A percentile compares a stretch with the other conserved stretches of the same genome.
These are phyloP conservation scores for Uria lomvia DNA, from an alignment of 2,113 vertebrate genomes.

Conservation along the genomic window DNA sequence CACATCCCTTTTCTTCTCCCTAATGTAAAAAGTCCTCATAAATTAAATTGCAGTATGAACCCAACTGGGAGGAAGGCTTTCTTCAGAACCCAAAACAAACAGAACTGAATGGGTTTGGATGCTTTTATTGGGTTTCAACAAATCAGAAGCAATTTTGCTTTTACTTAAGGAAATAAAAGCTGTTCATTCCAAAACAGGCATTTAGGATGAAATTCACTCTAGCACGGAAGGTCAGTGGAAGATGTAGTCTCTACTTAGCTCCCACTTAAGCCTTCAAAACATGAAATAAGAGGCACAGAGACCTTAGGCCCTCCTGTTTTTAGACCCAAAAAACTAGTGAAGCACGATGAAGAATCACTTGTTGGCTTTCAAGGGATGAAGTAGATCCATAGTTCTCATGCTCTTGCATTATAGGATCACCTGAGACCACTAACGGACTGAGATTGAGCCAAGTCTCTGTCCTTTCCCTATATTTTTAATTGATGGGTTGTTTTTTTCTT, in stretches of 20 bases:
- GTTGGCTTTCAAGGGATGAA: neutral
- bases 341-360: neutral
- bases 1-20: slow-evolving; percentile 11
- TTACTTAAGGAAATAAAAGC: slow-evolving; percentile 26
- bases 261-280: neutral
- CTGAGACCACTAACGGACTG: neutral
- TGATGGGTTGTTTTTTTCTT: neutral
- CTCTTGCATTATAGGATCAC: neutral
- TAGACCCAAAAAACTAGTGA: neutral
- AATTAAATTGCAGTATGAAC: slow-evolving; percentile 48
- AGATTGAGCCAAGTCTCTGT: neutral
- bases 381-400: neutral
- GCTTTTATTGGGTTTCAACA: slow-evolving; percentile 28
- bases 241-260: neutral
- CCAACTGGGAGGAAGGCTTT: slow-evolving; percentile 11
- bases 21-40: slow-evolving; percentile 14
- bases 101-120: slow-evolving; percentile 13
- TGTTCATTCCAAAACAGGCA: slow-evolving; percentile 9
- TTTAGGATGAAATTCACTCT: neutral
- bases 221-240: neutral
- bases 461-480: neutral
- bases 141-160: slow-evolving; percentile 13
- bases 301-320: neutral
- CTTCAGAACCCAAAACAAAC: slow-evolving; percentile 53
- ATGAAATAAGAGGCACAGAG: neutral